Base-by-base conservation (phyloP, 2,888 invertebrate genomes). In the Melipona beecheii region DNA sequence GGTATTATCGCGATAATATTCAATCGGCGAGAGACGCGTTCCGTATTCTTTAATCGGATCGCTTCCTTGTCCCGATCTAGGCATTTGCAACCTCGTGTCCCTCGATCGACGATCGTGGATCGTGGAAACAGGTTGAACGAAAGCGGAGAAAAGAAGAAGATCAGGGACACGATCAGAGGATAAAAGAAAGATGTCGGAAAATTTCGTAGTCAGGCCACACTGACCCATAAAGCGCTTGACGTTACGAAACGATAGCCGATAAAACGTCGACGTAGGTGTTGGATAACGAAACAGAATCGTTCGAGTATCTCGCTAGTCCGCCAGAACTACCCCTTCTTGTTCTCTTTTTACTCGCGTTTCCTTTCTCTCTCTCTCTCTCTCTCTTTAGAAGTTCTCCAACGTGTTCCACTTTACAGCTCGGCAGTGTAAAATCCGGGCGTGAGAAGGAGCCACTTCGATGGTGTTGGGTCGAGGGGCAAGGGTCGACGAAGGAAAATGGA, bases 241-340 rank as follows among this genome's bases (percentile, higher is more conserved):
- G 86, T 86, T 78, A 49, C 78, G 76, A 72, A 82, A 88, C 76
- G 88, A 85, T 83, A 80, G 66, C 75, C 88, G 88, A 88, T 88
- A 88, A 88, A 88, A 79, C 85, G 86, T 84, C 75, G 83, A 81
- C 88, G 87, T 77, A 85, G 85, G 77, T 83, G 75, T 77, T 85
- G 87, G 81, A 88, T 64, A 75, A 75, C 78, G 85, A 83, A 62
- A 84, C 84, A 79, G 83, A 87, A 88, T 88, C 82, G 87, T 81
- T 81, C 81, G 81, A 83, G 75, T 82, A 83, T 74, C 74, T 75
- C 80, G 65, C 54, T 68, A 36, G 75, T 82, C 66, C 80, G 60
- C 78, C 71, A n/a, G 43, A 52, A 13, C 36, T 17, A 15, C 36
- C 19, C 24, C 58, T 17, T 24, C 43, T 2, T 43, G 43, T 43